phyloP scores from a whole-genome alignment of 2,797 vertebrate genomes.

The Mormyrus proboscirostris region DNA sequence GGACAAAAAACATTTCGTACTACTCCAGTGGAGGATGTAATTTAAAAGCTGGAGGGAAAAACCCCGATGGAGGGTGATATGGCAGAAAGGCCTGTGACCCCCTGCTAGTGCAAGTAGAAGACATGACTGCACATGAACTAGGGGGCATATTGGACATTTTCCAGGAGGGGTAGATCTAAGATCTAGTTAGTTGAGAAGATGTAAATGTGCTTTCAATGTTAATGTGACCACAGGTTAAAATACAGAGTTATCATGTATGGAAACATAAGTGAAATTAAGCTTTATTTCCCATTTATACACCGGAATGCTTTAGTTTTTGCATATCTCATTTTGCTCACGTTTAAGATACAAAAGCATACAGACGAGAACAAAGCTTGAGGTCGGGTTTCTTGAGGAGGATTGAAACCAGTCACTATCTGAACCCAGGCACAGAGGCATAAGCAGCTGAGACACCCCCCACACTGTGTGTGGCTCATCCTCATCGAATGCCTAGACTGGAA shows the following conservation, averaged over 20 bases:
- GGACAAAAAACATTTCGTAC: neutral
- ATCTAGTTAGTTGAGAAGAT: neutral
- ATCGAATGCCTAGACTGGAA: neutral
- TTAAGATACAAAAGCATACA: neutral
- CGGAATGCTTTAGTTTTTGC: neutral
- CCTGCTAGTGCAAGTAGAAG: neutral
- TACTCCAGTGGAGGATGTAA: neutral
- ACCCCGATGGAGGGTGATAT: neutral
- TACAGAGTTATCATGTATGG: neutral
- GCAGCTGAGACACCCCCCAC: neutral
- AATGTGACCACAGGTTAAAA: neutral
- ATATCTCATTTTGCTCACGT: neutral
- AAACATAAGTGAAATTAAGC: neutral
- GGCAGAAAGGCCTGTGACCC: neutral
- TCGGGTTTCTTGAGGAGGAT: neutral
- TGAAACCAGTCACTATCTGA: neutral
- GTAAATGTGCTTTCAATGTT: neutral
- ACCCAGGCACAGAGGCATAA: neutral
- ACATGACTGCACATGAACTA: neutral
- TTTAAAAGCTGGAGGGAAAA: neutral
- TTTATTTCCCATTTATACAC: neutral
- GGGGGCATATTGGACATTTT: neutral
- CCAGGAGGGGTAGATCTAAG: neutral
- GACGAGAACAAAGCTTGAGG: neutral
- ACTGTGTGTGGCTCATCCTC: neutral